These are phyloP conservation scores for Scaptomyza montana DNA, from an alignment of 1,140 invertebrate species.

Conservation along the genomic window DNA sequence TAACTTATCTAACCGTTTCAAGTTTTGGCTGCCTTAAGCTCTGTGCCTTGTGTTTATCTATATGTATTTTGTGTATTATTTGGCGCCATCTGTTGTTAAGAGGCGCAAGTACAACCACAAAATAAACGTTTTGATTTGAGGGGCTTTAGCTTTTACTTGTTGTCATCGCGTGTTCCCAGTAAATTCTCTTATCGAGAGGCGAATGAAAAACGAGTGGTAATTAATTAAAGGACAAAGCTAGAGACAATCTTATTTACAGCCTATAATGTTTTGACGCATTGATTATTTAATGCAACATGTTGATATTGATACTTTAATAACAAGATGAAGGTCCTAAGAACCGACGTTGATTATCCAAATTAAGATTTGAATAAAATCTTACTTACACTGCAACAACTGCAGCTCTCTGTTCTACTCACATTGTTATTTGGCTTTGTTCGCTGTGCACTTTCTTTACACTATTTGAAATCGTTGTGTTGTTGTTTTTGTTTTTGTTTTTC, in stretches of 20 bases:
- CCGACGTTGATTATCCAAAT: background rate
- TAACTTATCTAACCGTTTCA: constrained; percentile 11
- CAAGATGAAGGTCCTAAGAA: background rate
- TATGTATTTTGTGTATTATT: background rate
- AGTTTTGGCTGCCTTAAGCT: background rate
- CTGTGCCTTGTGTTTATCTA: background rate
- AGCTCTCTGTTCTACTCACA: background rate
- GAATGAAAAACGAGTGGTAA: constrained; percentile 55
- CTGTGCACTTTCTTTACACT: background rate
- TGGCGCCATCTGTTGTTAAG: constrained; percentile 56
- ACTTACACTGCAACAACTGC: background rate
- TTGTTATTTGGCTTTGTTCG: background rate
- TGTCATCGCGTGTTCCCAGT: constrained; percentile 35
- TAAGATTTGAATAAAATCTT: background rate
- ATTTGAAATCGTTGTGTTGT: constrained; percentile 6
- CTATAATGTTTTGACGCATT: too few species aligned
- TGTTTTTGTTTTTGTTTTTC: background rate
- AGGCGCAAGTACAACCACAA: constrained; percentile 12
- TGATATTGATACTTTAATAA: too few species aligned
- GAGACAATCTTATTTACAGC: constrained; percentile 31
- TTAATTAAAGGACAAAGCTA: constrained; percentile 52
- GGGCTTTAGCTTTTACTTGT: background rate
- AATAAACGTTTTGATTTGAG: background rate
- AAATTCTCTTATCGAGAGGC: constrained; percentile 37
- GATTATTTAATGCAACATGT: too few species aligned